Base-by-base conservation (phyloP, 2,888 invertebrate species). In the Campopleginae sp. region DNA sequence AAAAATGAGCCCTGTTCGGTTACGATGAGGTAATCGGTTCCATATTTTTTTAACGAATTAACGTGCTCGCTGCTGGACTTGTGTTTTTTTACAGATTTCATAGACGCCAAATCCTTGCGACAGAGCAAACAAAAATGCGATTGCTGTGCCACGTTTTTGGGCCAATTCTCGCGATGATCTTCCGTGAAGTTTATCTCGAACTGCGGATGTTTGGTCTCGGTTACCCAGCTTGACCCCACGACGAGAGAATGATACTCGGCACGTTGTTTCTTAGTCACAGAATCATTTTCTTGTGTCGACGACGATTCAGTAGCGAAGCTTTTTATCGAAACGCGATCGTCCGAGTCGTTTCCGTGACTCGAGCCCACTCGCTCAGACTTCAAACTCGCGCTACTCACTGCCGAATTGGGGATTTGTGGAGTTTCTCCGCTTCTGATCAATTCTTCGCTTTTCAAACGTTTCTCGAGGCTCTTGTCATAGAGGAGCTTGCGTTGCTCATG, bases 71-170 rank as follows among this genome's bases (percentile, higher is more conserved):
- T 14, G 1, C 66, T 51, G 3, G 14, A 19, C 0, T 51, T 14
- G 27, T 82, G 85, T 14, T 65, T 38, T 12, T n/a, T n/a, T 12
- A 46, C 44, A 12, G 0, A 1, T 1, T 12, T n/a, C 0, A 33
- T 1, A 7, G 48, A 38, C 23, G 23, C 12, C 19, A 77, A 65
- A 10, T 12, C 19, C n/a, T 42, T 46, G 27, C 33, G 38, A 12
- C 79, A 82, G 5, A 82, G 46, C 17, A 85, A 3, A 5, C 85
- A 85, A 48, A 75, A 81, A 14, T 19, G 54, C 8, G 12, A n/a
- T 17, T 2, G 3, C 4, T 8, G 33, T 1, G 12, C 5, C 12
- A n/a, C 23, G 61, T 38, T 33, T 2, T 5, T 6, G 51, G 19
- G n/a, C 51, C 51, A 51, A 51, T 51, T 8, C 38, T 38, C 38